Evolutionary conservation across 1,140 invertebrate genomes (phyloP).

Genomic region (Diorhabda carinulata): DNA sequence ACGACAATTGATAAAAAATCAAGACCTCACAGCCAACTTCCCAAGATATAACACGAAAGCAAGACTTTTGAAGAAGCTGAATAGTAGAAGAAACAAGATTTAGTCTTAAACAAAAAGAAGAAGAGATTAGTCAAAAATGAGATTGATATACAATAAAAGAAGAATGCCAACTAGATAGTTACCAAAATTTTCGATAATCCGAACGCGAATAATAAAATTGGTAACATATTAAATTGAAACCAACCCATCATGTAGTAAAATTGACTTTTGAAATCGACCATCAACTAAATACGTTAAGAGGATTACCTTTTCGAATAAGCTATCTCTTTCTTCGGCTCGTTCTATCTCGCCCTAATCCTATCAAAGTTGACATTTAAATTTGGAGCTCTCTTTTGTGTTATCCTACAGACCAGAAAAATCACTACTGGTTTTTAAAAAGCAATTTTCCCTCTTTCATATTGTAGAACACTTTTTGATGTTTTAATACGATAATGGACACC

Average conservation of each 20-base stretch:
- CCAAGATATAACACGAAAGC: too few relatives aligned
- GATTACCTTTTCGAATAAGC: conserved; percentile 27
- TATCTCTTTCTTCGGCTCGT: background rate
- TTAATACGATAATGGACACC: conserved; percentile 25
- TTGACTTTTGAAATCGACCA: conserved; percentile 27
- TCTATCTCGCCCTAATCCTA: conserved; percentile 25
- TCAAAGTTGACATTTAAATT: conserved; percentile 35
- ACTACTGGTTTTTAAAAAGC: conserved; percentile 33
- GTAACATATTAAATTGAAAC: too few relatives aligned
- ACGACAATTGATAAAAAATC: too few relatives aligned
- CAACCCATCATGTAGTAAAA: background rate
- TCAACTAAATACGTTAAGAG: conserved; percentile 31
- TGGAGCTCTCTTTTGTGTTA: conserved; percentile 24
- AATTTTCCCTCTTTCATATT: conserved; percentile 25
- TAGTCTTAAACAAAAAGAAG: too few relatives aligned
- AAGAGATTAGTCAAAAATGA: too few relatives aligned
- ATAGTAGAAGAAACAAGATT: too few relatives aligned
- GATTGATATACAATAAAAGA: too few relatives aligned
- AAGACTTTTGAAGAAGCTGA: too few relatives aligned
- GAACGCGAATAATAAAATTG: too few relatives aligned
- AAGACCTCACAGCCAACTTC: too few relatives aligned
- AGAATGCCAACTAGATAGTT: too few relatives aligned
- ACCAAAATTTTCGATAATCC: too few relatives aligned
- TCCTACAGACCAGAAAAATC: conserved; percentile 18
- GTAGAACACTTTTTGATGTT: conserved; percentile 25